Conservation (phyloP, 2,888 invertebrate genomes). For the Omphaloscelis lunosa region DNA sequence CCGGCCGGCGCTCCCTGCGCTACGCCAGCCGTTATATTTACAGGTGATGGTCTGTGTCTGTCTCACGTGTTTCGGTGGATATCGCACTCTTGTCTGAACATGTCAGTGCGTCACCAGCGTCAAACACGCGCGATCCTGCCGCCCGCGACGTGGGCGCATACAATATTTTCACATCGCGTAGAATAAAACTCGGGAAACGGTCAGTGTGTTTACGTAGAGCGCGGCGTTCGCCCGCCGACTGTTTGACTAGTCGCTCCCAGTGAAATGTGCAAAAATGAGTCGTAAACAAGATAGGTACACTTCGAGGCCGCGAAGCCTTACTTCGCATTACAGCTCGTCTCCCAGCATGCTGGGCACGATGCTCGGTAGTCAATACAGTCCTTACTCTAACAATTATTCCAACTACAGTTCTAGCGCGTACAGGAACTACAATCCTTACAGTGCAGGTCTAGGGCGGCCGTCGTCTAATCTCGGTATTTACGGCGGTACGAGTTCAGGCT, state of each 20-base stretch:
- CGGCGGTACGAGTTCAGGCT: slow-evolving; percentile 92
- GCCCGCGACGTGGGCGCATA: slow-evolving; percentile 78
- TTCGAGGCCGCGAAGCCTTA: slow-evolving; percentile 85
- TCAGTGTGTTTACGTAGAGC: slow-evolving; percentile 85
- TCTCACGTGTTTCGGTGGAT: slow-evolving; percentile 77
- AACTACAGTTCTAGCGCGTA: slow-evolving; percentile 83
- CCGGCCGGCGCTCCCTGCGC: slow-evolving; percentile 65
- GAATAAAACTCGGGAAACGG: slow-evolving; percentile 82
- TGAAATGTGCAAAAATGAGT: slow-evolving; percentile 86
- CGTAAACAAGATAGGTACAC: slow-evolving; percentile 86
- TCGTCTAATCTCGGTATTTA: slow-evolving; percentile 88
- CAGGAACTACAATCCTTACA: slow-evolving; percentile 87
- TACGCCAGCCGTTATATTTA: slow-evolving; percentile 76
- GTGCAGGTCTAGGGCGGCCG: slow-evolving; percentile 83
- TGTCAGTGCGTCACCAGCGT: slow-evolving; percentile 79
- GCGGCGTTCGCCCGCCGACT: slow-evolving; percentile 77
- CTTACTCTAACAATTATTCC: slow-evolving; percentile 83
- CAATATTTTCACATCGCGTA: slow-evolving; percentile 82
- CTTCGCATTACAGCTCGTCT: slow-evolving; percentile 85
- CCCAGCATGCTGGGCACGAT: slow-evolving; percentile 86
- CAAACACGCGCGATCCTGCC: slow-evolving; percentile 77
- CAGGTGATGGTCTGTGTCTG: slow-evolving; percentile 82
- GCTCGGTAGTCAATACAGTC: slow-evolving; percentile 83
- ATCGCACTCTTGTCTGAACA: slow-evolving; percentile 75
- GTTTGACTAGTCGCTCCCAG: slow-evolving; percentile 63